These are phyloP conservation scores for Varanus komodoensis DNA, from an alignment of 2,113 vertebrate species.

Conservation along the genomic window DNA sequence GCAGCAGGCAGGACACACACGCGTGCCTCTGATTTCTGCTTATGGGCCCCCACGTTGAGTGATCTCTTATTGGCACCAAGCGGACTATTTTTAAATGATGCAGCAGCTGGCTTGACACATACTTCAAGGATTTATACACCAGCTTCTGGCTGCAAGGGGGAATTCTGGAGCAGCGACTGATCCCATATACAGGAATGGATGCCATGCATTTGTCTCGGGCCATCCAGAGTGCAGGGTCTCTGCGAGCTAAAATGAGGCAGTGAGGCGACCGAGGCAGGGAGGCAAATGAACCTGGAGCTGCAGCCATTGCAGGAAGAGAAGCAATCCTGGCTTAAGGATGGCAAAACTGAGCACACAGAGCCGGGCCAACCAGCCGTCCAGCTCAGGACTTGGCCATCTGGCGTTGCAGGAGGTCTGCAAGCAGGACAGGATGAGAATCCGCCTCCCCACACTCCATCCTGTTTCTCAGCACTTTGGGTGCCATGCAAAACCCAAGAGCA, in stretches of 20 bases:
- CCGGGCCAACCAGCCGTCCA: not conserved
- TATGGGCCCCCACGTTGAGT: slow-evolving; percentile 67
- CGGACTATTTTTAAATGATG: slow-evolving; percentile 77
- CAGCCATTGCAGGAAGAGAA: not conserved
- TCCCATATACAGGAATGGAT: not conserved
- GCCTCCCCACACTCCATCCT: too few species aligned
- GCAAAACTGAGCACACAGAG: not conserved
- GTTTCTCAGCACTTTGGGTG: not conserved
- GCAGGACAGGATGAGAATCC: not conserved
- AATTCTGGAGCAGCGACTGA: slow-evolving; percentile 54
- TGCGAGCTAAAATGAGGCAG: slow-evolving; percentile 14
- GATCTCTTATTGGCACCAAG: slow-evolving; percentile 76
- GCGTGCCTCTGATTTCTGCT: slow-evolving; percentile 76
- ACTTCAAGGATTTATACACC: slow-evolving; percentile 70
- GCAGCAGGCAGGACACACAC: slow-evolving; percentile 55
- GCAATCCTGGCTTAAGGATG: not conserved
- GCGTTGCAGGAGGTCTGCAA: not conserved
- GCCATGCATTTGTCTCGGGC: slow-evolving; percentile 33
- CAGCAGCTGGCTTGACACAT: slow-evolving; percentile 74
- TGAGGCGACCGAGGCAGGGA: slow-evolving; percentile 2
- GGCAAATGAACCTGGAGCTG: not conserved
- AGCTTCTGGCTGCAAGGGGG: slow-evolving; percentile 50
- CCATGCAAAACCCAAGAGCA: not conserved
- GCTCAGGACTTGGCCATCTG: not conserved
- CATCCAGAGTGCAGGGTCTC: slow-evolving; percentile 17